A percentile compares a stretch with the other conserved stretches of the same genome.
These are phyloP conservation scores for Manis crassicaudata DNA, from an alignment of 2,797 vertebrate species.

Conservation along the genomic window DNA sequence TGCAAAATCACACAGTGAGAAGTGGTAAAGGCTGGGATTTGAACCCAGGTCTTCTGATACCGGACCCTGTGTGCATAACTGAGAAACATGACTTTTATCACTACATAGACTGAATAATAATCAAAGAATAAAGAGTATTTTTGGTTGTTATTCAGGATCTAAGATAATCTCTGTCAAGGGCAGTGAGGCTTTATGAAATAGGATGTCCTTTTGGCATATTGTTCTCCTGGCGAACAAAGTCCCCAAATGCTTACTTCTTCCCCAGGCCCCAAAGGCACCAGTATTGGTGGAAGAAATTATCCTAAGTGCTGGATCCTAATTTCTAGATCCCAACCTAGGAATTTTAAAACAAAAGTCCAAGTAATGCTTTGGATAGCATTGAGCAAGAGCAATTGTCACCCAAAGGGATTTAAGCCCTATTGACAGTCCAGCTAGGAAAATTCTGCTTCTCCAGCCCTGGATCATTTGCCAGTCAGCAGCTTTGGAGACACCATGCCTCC, in stretches of 20 bases:
- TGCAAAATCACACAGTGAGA: neutral
- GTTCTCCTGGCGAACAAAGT: neutral
- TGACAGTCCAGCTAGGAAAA: constrained; percentile 25
- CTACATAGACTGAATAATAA: neutral
- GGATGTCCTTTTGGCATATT: neutral
- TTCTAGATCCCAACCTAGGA: neutral
- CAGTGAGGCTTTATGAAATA: neutral
- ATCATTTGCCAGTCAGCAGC: neutral
- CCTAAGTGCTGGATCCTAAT: neutral
- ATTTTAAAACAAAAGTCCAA: neutral
- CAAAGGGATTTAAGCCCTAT: constrained; percentile 10
- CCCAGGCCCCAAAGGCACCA: neutral
- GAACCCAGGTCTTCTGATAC: neutral
- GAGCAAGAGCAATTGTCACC: neutral
- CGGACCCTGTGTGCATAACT: neutral
- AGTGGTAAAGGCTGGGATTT: neutral
- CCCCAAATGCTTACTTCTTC: neutral
- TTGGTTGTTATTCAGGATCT: neutral
- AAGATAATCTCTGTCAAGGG: neutral
- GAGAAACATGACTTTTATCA: neutral
- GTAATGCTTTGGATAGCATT: neutral
- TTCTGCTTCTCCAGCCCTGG: neutral
- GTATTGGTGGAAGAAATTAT: neutral
- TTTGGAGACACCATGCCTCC: neutral
- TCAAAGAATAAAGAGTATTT: neutral